Percentiles rank a stretch among this genome's conserved stretches.
Conservation (phyloP, 1,140 invertebrate species). For the Leptinotarsa undecemlineata region DNA sequence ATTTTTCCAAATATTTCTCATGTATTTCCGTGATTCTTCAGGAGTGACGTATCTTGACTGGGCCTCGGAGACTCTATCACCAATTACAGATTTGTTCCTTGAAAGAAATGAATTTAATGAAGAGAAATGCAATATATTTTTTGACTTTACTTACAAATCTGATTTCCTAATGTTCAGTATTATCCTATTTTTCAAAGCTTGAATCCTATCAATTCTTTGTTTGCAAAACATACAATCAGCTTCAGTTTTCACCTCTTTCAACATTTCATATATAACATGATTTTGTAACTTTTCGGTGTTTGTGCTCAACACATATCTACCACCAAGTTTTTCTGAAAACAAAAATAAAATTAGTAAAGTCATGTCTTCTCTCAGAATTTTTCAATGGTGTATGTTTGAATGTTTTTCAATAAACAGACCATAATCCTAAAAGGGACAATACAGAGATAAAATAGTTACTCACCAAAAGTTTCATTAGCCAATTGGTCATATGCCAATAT, state of each 20-base stretch:
- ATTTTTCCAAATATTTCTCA: slow-evolving; percentile 76
- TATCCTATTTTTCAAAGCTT: slow-evolving; percentile 64
- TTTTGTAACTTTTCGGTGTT: slow-evolving; percentile 66
- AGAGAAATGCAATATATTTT: neutral
- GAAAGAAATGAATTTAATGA: neutral
- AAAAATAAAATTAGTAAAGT: neutral
- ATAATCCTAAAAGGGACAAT: no score
- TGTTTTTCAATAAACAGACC: neutral
- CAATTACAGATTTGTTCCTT: slow-evolving; percentile 10
- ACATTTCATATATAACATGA: slow-evolving; percentile 62
- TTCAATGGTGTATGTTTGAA: slow-evolving; percentile 3
- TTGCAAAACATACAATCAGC: slow-evolving; percentile 70
- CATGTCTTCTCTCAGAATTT: no score
- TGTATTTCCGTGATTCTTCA: slow-evolving; percentile 61
- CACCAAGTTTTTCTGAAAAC: slow-evolving; percentile 19
- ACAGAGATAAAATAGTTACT: neutral
- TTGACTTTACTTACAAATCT: slow-evolving; percentile 28
- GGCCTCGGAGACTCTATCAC: slow-evolving; percentile 13
- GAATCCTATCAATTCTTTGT: slow-evolving; percentile 63
- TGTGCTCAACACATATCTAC: slow-evolving; percentile 57
- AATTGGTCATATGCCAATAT: slow-evolving; percentile 39
- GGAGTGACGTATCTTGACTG: slow-evolving; percentile 48
- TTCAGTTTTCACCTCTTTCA: slow-evolving; percentile 59
- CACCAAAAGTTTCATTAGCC: slow-evolving; percentile 25
- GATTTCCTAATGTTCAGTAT: slow-evolving; percentile 59